Conservation (phyloP, 2,888 invertebrate species). For the Hyposoter didymator region DNA sequence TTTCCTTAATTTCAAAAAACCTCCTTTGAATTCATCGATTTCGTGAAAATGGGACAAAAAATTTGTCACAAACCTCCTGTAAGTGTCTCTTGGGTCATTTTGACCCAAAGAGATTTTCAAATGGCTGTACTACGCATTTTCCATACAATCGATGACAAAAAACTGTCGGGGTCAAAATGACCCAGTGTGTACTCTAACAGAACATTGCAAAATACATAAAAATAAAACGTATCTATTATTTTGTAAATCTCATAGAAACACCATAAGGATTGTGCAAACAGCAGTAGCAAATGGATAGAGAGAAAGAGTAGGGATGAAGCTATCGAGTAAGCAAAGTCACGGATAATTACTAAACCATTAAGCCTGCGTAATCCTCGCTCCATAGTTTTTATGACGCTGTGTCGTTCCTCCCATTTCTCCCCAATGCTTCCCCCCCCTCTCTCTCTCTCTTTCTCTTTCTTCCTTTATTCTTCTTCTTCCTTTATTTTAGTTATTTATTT, state of each 20-base stretch:
- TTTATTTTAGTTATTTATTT: no score
- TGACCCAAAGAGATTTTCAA: no score
- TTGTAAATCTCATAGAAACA: constrained; percentile 28
- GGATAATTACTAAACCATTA: constrained; percentile 69
- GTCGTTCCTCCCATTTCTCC: constrained; percentile 35
- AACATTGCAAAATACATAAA: neutral
- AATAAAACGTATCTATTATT: neutral
- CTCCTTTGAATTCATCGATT: neutral
- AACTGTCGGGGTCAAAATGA: no score
- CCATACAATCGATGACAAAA: no score
- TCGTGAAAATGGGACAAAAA: neutral
- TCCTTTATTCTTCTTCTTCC: constrained; percentile 9
- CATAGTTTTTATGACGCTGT: constrained; percentile 41
- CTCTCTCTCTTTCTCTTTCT: constrained; percentile 19
- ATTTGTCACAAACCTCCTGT: no score
- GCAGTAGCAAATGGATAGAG: constrained; percentile 39
- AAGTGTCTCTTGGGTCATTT: no score
- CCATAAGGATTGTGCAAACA: constrained; percentile 38
- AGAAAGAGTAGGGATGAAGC: constrained; percentile 36
- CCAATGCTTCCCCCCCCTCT: constrained; percentile 17
- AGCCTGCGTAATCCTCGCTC: constrained; percentile 58
- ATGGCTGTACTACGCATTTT: no score
- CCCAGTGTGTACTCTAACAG: neutral
- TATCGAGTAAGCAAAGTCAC: constrained; percentile 52
- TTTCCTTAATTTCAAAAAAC: no score